Percentiles rank a stretch among this genome's conserved stretches.
Evolutionary conservation across 2,113 vertebrate genomes (phyloP).

Genomic region (Australoheros scitulus): DNA sequence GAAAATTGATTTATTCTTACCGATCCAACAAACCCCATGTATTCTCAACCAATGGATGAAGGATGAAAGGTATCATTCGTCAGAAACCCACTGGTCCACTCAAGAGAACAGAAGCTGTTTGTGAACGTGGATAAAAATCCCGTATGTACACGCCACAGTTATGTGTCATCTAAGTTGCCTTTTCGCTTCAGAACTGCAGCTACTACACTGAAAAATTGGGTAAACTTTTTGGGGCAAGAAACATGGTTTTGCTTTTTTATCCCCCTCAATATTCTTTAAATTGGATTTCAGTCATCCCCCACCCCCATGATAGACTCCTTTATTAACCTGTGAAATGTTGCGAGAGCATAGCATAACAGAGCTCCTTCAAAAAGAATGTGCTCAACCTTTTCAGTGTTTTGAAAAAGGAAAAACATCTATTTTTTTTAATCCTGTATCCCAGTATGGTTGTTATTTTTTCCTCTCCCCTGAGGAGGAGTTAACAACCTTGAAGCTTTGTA

Average conservation of each 20-base stretch:
- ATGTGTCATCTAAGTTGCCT: slow-evolving; percentile 65
- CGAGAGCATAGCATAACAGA: slow-evolving; percentile 37
- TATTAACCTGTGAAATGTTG: slow-evolving; percentile 59
- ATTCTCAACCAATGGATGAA: slow-evolving; percentile 77
- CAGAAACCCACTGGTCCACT: slow-evolving; percentile 77
- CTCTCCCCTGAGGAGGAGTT: slow-evolving; percentile 65
- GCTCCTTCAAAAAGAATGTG: slow-evolving; percentile 50
- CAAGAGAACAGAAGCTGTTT: slow-evolving; percentile 75
- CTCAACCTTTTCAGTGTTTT: slow-evolving; percentile 59
- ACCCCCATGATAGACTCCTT: slow-evolving; percentile 33
- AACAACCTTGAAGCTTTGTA: slow-evolving; percentile 74
- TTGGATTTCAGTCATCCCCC: slow-evolving; percentile 47
- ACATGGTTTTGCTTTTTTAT: slow-evolving; percentile 18
- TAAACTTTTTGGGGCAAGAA: slow-evolving; percentile 46
- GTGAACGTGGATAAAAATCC: slow-evolving; percentile 75
- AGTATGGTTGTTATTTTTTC: slow-evolving; percentile 57
- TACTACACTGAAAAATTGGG: slow-evolving; percentile 49
- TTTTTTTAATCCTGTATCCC: slow-evolving; percentile 55
- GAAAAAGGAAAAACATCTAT: slow-evolving; percentile 57
- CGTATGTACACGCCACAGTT: slow-evolving; percentile 69
- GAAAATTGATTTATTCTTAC: slow-evolving; percentile 77
- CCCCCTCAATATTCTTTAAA: slow-evolving; percentile 48
- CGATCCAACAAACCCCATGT: slow-evolving; percentile 73
- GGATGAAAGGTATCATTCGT: slow-evolving; percentile 81
- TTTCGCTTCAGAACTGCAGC: slow-evolving; percentile 47